These are phyloP conservation scores for Nannospalax galili DNA, from an alignment of 2,113 vertebrate genomes.

Conservation along the genomic window DNA sequence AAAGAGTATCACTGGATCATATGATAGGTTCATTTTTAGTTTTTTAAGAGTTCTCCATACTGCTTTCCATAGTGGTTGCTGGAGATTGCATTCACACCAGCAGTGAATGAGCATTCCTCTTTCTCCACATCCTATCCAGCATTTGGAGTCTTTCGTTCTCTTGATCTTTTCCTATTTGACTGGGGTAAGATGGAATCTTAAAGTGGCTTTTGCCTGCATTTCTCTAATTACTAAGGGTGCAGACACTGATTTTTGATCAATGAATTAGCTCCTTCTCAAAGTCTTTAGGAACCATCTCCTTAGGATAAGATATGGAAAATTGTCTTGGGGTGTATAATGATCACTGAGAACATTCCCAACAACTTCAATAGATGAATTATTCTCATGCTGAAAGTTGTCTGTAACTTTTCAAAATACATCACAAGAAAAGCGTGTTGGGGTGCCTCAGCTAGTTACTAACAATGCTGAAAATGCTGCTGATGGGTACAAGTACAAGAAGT, in stretches of 20 bases:
- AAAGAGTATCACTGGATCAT: too few species aligned
- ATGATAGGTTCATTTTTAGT: too few species aligned
- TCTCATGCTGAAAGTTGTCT: background rate
- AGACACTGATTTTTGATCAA: background rate
- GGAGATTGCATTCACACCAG: too few species aligned
- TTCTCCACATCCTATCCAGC: too few species aligned
- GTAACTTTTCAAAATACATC: background rate
- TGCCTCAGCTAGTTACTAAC: background rate
- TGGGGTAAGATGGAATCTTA: too few species aligned
- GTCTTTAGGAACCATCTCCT: background rate
- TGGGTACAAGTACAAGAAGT: background rate
- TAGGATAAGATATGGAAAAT: background rate
- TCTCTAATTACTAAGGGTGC: too few species aligned
- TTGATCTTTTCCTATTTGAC: too few species aligned
- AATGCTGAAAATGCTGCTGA: background rate
- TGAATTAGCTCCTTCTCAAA: background rate
- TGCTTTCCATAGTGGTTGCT: too few species aligned
- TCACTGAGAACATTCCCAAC: background rate
- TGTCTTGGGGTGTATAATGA: background rate
- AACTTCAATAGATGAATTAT: background rate
- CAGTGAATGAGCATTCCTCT: too few species aligned
- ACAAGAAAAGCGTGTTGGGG: background rate
- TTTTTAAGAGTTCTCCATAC: too few species aligned
- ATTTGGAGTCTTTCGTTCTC: too few species aligned
- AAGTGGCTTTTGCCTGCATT: too few species aligned